A percentile compares a stretch with the other conserved stretches of the same genome.
These are phyloP conservation scores for Dromius quadrimaculatus DNA, from an alignment of 2,888 invertebrate genomes.

Conservation along the genomic window DNA sequence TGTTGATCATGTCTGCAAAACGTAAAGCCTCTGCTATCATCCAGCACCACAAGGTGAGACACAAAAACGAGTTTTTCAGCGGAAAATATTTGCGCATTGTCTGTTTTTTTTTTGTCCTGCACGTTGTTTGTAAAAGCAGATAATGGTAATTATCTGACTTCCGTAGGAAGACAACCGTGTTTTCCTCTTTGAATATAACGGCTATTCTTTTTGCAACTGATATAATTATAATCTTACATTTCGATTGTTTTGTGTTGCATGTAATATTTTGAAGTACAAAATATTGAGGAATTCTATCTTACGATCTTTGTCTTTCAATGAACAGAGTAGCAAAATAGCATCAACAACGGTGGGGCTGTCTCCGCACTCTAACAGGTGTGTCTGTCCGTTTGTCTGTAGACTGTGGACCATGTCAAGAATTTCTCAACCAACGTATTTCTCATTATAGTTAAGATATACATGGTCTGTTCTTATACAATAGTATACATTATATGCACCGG, in stretches of 20 bases:
- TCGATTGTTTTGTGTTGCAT: neutral
- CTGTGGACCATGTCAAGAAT: neutral
- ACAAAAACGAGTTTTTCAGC: neutral
- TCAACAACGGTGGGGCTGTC: too few relatives aligned
- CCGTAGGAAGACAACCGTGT: neutral
- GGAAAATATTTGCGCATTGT: neutral
- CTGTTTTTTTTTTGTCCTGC: too few relatives aligned
- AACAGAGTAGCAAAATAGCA: neutral
- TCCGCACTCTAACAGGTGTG: slow-evolving; percentile 21
- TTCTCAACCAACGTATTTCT: too few relatives aligned
- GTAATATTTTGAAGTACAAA: neutral
- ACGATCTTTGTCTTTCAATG: neutral
- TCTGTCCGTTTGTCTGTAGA: neutral
- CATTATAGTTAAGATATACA: too few relatives aligned
- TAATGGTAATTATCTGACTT: neutral
- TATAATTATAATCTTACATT: neutral
- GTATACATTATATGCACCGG: neutral
- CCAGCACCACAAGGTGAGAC: slow-evolving; percentile 71
- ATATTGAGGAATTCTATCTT: too few relatives aligned
- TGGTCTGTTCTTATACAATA: too few relatives aligned
- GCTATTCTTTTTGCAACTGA: too few relatives aligned
- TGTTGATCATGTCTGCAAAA: slow-evolving; percentile 74
- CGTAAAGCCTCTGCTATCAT: slow-evolving; percentile 81
- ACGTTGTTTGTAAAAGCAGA: neutral
- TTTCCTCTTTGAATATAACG: neutral